Evolutionary conservation across 1,140 invertebrate species (phyloP).

Genomic region (Diploscapter pachys): DNA sequence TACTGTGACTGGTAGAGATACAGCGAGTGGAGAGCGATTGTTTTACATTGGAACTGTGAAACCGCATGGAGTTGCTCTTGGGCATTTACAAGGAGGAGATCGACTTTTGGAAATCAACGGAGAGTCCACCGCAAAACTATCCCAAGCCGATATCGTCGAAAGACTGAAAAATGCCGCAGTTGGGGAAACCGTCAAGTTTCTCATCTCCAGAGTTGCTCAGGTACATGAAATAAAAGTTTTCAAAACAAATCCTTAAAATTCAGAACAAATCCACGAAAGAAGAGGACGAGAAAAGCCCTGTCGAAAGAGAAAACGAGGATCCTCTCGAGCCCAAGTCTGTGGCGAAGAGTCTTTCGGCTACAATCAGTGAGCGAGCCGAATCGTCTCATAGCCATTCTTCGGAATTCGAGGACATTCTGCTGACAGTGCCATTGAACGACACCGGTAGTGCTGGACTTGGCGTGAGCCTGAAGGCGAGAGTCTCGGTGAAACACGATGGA

Average conservation of each 20-base stretch:
- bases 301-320: not conserved
- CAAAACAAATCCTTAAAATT: too few relatives aligned
- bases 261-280: not conserved
- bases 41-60: constrained; percentile 98
- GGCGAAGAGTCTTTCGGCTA: not conserved
- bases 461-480: constrained; percentile 91
- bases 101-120: constrained; percentile 74
- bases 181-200: too few relatives aligned
- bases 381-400: not conserved
- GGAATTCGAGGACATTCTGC: constrained; percentile 64
- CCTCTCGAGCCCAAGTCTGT: not conserved
- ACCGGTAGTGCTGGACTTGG: constrained; percentile 92
- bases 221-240: too few relatives aligned
- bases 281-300: not conserved
- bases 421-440: constrained; percentile 92
- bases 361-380: not conserved
- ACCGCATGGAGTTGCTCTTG: constrained; percentile 82
- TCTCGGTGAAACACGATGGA: constrained; percentile 93
- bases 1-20: constrained; percentile 92
- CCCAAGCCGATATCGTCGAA: too few relatives aligned
- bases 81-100: constrained; percentile 84
- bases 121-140: too few relatives aligned
- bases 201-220: too few relatives aligned
- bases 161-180: too few relatives aligned
- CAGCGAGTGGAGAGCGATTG: constrained; percentile 85